Conservation (phyloP, 2,888 invertebrate species). For the Diaprepes abbreviatus region DNA sequence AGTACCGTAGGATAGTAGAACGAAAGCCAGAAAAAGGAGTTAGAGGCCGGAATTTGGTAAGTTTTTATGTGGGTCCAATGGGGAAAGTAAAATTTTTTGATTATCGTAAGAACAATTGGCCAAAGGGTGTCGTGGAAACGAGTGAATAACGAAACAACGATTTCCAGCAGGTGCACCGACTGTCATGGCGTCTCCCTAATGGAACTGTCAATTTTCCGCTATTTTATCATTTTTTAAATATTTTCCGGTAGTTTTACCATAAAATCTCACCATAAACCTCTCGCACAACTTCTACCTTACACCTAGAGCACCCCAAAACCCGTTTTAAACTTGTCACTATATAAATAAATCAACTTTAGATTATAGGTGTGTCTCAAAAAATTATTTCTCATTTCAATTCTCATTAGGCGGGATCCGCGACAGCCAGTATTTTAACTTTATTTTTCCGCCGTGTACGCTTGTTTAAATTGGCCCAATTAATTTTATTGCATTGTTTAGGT, state of each 20-base stretch:
- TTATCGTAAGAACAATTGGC: conserved; percentile 52
- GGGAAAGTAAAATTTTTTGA: conserved; percentile 57
- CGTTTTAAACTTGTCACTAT: background rate
- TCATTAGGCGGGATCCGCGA: conserved; percentile 32
- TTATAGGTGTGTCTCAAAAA: conserved; percentile 64
- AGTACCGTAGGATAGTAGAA: conserved; percentile 63
- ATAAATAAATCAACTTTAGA: conserved; percentile 46
- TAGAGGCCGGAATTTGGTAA: conserved; percentile 46
- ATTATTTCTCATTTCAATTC: conserved; percentile 43
- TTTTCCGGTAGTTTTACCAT: conserved; percentile 8
- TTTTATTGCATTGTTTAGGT: conserved; percentile 37
- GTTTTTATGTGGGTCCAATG: conserved; percentile 49
- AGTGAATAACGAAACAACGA: conserved; percentile 48
- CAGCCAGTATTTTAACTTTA: conserved; percentile 23
- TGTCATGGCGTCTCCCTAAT: conserved; percentile 63
- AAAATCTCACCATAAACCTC: background rate
- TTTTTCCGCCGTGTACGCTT: conserved; percentile 35
- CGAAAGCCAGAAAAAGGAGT: conserved; percentile 42
- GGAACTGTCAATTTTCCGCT: conserved; percentile 62
- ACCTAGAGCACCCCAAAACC: background rate
- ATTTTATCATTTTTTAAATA: conserved; percentile 36
- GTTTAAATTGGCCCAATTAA: conserved; percentile 43
- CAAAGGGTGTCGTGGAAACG: conserved; percentile 37
- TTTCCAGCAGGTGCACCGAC: conserved; percentile 60
- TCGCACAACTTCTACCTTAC: background rate